Conservation (phyloP, 2,888 invertebrate species). For the Ceriagrion tenellum region DNA sequence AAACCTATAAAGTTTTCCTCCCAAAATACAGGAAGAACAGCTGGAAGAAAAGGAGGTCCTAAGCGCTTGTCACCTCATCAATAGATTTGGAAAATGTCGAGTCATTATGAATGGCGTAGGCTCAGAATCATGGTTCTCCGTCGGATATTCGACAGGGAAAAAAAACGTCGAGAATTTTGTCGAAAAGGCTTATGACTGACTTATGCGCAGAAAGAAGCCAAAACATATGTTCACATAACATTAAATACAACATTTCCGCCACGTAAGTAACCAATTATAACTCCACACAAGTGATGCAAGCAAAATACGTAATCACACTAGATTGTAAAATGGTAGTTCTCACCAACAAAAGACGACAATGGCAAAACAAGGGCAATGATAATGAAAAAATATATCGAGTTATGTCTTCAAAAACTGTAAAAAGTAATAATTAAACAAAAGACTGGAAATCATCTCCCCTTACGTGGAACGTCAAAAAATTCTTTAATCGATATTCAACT, state of each 20-base stretch:
- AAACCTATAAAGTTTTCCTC: too few relatives aligned
- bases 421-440: too few relatives aligned
- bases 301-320: neutral
- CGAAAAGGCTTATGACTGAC: neutral
- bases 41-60: neutral
- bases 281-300: too few relatives aligned
- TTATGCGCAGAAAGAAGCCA: neutral
- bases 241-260: too few relatives aligned
- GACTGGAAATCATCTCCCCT: too few relatives aligned
- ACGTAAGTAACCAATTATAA: too few relatives aligned
- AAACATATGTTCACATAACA: neutral
- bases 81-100: neutral
- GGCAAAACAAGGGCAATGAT: too few relatives aligned
- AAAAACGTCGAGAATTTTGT: neutral
- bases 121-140: neutral
- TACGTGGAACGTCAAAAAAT: too few relatives aligned
- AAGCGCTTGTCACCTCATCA: neutral
- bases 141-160: neutral
- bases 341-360: neutral
- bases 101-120: neutral
- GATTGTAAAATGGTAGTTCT: neutral
- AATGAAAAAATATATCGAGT: too few relatives aligned
- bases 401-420: too few relatives aligned
- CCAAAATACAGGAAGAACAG: neutral
- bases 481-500: too few relatives aligned